Evolutionary conservation across 2,113 vertebrate species (phyloP).

Genomic region (Tursiops truncatus): DNA sequence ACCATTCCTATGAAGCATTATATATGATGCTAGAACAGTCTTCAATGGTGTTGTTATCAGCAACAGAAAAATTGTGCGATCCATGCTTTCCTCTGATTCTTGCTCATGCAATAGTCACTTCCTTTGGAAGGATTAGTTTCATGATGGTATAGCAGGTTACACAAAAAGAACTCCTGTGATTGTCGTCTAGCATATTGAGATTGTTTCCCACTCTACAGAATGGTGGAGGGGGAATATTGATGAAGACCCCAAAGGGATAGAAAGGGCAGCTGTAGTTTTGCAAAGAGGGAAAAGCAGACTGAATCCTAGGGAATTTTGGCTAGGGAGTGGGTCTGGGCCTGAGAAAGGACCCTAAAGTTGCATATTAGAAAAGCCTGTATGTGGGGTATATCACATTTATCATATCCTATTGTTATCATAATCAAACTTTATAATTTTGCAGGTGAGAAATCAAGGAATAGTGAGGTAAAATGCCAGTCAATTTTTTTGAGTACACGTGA

Average conservation of each 20-base stretch:
- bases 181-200: slow-evolving; percentile 15
- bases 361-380: neutral
- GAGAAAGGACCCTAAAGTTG: neutral
- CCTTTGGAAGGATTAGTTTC: neutral
- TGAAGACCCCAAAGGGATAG: neutral
- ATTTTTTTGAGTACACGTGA: neutral
- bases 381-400: neutral
- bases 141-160: neutral
- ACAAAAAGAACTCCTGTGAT: neutral
- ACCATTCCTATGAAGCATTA: neutral
- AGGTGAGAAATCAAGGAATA: slow-evolving; percentile 30
- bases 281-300: slow-evolving; percentile 8
- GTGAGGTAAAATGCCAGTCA: neutral
- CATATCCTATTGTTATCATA: neutral
- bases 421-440: slow-evolving; percentile 11
- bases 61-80: slow-evolving; percentile 3
- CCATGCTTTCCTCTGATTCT: neutral
- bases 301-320: neutral
- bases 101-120: neutral
- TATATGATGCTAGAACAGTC: neutral
- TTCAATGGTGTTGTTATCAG: slow-evolving; percentile 19
- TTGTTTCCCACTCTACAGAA: neutral
- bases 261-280: neutral
- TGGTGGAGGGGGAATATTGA: neutral
- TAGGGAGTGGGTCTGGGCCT: neutral